phyloP scores from a whole-genome alignment of 1,140 invertebrate species.

The Centruroides sculpturatus region DNA sequence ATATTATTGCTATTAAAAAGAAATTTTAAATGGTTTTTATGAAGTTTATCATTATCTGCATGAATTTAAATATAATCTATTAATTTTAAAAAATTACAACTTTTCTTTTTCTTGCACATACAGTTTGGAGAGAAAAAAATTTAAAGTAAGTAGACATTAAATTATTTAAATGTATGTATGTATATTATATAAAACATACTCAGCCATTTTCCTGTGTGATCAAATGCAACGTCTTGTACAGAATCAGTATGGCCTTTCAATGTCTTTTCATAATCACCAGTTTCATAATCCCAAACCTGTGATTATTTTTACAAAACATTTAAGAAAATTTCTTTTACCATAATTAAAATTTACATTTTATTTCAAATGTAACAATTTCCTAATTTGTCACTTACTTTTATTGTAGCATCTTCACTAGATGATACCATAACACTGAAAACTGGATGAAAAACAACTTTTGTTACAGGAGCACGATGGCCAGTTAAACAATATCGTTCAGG shows the following conservation, averaged over 20 bases:
- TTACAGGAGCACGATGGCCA: slow-evolving; percentile 82
- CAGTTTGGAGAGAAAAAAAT: no score
- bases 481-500: slow-evolving; percentile 70
- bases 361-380: not conserved
- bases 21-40: no score
- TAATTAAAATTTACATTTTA: not conserved
- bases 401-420: slow-evolving; percentile 93
- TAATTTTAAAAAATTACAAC: no score
- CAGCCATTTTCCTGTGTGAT: slow-evolving; percentile 67
- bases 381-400: slow-evolving; percentile 45
- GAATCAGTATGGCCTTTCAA: slow-evolving; percentile 97
- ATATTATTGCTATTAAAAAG: no score
- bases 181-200: slow-evolving; percentile 37
- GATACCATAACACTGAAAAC: slow-evolving; percentile 92
- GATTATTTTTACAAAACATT: not conserved
- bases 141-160: no score
- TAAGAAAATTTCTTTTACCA: no score
- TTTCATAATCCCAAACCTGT: slow-evolving; percentile 95
- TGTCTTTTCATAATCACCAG: slow-evolving; percentile 92
- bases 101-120: no score
- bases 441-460: slow-evolving; percentile 89
- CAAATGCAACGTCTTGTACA: slow-evolving; percentile 95
- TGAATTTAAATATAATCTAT: no score
- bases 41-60: no score
- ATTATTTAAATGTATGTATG: no score